Conservation (phyloP, 1,140 invertebrate genomes). For the Danaus melanippus region DNA sequence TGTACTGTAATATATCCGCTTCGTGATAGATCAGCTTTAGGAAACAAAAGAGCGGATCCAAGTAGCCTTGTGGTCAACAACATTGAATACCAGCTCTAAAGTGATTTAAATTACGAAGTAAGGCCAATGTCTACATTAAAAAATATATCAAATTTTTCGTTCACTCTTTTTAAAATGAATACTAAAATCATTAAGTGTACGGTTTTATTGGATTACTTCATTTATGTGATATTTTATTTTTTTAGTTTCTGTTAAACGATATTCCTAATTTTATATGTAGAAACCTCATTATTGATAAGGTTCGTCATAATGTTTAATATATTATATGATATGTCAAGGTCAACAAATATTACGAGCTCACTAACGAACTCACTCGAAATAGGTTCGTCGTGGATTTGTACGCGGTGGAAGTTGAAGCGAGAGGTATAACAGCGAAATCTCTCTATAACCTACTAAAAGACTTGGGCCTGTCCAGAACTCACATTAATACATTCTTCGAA, state of each 20-base stretch:
- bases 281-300: not conserved
- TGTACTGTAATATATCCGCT: slow-evolving; percentile 14
- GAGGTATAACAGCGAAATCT: too few relatives aligned
- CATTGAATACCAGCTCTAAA: slow-evolving; percentile 8
- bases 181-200: slow-evolving; percentile 7
- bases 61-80: slow-evolving; percentile 30
- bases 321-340: too few relatives aligned
- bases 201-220: not conserved
- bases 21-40: slow-evolving; percentile 28
- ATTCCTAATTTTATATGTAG: not conserved
- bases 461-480: too few relatives aligned
- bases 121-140: slow-evolving; percentile 13
- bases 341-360: too few relatives aligned
- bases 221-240: not conserved
- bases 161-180: slow-evolving; percentile 7
- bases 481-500: too few relatives aligned
- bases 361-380: too few relatives aligned
- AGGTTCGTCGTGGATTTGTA: too few relatives aligned
- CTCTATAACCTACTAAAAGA: too few relatives aligned
- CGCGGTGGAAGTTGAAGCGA: too few relatives aligned
- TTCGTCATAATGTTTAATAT: too few relatives aligned
- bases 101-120: slow-evolving; percentile 12
- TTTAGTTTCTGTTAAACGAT: not conserved
- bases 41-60: slow-evolving; percentile 31
- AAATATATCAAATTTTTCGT: slow-evolving; percentile 14